phyloP scores from a whole-genome alignment of 2,113 vertebrate species.

The Emydocephalus ijimae region DNA sequence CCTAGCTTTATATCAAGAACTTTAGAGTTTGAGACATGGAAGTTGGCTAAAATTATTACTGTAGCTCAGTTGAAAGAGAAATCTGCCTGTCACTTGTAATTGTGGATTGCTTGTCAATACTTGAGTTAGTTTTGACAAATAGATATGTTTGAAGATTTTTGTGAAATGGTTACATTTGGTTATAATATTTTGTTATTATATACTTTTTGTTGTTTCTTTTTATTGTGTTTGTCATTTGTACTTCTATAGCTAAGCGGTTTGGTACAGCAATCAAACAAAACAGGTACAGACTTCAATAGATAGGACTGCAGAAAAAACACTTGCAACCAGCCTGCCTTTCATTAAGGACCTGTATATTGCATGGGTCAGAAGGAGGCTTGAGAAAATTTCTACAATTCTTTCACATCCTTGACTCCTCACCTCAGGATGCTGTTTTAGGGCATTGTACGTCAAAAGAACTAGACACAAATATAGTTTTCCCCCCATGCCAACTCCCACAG shows the following conservation, averaged over 20 bases:
- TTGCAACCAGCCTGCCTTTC: background rate
- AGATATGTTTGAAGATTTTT: background rate
- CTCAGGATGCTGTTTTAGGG: background rate
- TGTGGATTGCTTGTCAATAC: background rate
- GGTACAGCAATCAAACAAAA: background rate
- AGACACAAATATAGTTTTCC: background rate
- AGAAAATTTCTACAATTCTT: background rate
- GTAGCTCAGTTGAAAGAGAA: background rate
- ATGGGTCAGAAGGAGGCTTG: background rate
- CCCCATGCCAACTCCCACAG: background rate
- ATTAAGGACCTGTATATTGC: background rate
- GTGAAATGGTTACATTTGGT: background rate
- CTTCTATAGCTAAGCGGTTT: background rate
- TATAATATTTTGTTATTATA: background rate
- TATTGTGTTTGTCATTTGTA: background rate
- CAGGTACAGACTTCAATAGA: background rate
- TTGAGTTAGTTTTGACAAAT: background rate
- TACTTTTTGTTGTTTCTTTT: background rate
- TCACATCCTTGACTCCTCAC: background rate
- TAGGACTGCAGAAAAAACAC: background rate
- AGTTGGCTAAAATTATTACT: background rate
- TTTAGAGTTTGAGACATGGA: background rate
- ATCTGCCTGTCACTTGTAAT: background rate
- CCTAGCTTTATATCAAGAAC: background rate
- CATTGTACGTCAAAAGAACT: background rate